phyloP scores from a whole-genome alignment of 2,113 vertebrate species.

The Oreochromis tanganicae region DNA sequence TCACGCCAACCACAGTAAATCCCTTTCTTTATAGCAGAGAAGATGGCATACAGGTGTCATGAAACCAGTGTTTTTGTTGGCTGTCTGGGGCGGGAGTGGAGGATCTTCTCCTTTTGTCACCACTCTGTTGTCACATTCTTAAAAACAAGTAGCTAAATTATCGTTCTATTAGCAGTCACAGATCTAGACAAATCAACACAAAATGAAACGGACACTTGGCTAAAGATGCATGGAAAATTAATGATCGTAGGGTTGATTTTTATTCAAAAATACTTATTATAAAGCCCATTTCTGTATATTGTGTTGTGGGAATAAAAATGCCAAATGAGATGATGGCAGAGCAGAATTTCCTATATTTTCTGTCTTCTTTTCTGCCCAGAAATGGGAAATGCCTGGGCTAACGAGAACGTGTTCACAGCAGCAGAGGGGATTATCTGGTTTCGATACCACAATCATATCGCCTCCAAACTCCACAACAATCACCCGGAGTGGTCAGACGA shows the following conservation, averaged over 20 bases:
- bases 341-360: background rate
- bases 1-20: slow-evolving; percentile 51
- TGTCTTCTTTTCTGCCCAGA: slow-evolving; percentile 63
- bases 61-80: slow-evolving; percentile 50
- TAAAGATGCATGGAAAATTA: background rate
- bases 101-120: slow-evolving; percentile 25
- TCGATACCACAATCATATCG: slow-evolving; percentile 88
- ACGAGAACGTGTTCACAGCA: slow-evolving; percentile 86
- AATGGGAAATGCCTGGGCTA: slow-evolving; percentile 86
- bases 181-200: background rate
- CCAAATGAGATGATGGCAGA: background rate
- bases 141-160: slow-evolving; percentile 34
- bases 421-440: slow-evolving; percentile 87
- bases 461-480: slow-evolving; percentile 56
- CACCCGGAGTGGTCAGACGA: slow-evolving; percentile 84
- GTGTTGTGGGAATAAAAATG: background rate
- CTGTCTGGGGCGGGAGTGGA: background rate
- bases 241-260: background rate
- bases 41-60: background rate
- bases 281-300: background rate
- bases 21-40: slow-evolving; percentile 30
- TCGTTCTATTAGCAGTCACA: background rate
- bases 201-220: background rate
- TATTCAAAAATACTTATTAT: background rate
- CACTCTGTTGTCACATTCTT: background rate